Base-by-base conservation (phyloP, 2,888 invertebrate genomes). In the Synergus itoensis region DNA sequence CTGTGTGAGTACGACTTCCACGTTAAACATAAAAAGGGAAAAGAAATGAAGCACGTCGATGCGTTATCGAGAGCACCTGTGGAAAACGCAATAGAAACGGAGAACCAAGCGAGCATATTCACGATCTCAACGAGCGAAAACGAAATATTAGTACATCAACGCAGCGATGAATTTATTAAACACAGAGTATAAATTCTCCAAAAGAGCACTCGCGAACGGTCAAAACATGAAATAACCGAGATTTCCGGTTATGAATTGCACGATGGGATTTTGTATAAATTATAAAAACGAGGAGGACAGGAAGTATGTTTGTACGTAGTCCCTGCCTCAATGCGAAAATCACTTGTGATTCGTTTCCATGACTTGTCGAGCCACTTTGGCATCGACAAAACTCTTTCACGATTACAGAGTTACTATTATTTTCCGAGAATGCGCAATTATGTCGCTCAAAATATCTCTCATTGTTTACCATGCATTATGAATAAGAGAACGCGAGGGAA, bases 391-490 rank as follows among this genome's bases (percentile, higher is more conserved):
- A 82, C 80, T 36, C 12, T 82, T 41, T 3, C 41, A 41, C 41
- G 41, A 41, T 41, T 41, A 8, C 41, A 41, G 41, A 41, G 41
- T n/a, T n/a, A n/a, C n/a, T n/a, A n/a, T n/a, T n/a, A n/a, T n/a
- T n/a, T n/a, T n/a, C 80, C 83, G 0, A 73, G 82, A 1, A 78
- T 85, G 79, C 75, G 80, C 40, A 60, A 80, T 4, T 87, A 87
- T 67, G 73, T 84, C 2, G 40, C 76, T 14, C 18, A 67, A 14
- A 84, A 86, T 53, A 81, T 87, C 16, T 9, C 53, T 1, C 73
- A 79, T 28, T 88, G 87, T 73, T 16, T 86, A 9, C 80, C 84
- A 12, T 88, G 87, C 76, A 67, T 82, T 3, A 18, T 83, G 28
- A 81, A 62, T 5, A 86, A 86, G 64, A 40, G 53, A n/a, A 67